A percentile compares a stretch with the other conserved stretches of the same genome.
Conservation (phyloP, 2,888 invertebrate genomes). For the Cactoblastis cactorum region DNA sequence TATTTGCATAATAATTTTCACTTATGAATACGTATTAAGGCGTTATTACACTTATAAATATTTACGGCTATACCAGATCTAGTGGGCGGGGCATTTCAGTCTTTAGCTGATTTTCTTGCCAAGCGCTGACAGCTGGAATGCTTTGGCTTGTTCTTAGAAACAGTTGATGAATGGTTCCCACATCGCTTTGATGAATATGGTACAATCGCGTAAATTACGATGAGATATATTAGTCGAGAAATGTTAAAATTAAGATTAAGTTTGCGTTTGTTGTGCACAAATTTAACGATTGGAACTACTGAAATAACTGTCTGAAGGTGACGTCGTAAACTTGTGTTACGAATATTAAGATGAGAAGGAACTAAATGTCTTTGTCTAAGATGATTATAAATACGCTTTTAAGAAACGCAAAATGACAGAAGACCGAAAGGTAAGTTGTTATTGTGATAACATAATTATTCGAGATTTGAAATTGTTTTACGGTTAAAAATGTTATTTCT, state of each 20-base stretch:
- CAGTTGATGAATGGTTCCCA: constrained; percentile 53
- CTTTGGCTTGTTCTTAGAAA: constrained; percentile 50
- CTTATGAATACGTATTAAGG: constrained; percentile 77
- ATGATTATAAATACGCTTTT: too few relatives aligned
- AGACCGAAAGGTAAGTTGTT: too few relatives aligned
- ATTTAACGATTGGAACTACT: too few relatives aligned
- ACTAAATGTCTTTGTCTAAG: too few relatives aligned
- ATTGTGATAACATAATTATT: too few relatives aligned
- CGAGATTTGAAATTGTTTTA: too few relatives aligned
- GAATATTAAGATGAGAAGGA: too few relatives aligned
- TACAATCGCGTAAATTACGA: constrained; percentile 34
- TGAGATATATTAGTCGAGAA: not conserved
- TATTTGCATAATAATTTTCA: constrained; percentile 79
- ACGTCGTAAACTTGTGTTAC: too few relatives aligned
- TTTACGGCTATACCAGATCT: constrained; percentile 58
- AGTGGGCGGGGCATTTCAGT: constrained; percentile 47
- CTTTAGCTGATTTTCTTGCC: constrained; percentile 61
- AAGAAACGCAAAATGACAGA: too few relatives aligned
- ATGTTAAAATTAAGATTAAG: not conserved
- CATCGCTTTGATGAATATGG: constrained; percentile 53
- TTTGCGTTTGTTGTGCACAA: not conserved
- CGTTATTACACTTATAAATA: constrained; percentile 75
- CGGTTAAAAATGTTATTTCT: too few relatives aligned
- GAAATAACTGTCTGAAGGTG: too few relatives aligned
- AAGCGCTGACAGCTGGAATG: constrained; percentile 54